These are phyloP conservation scores for Petrocephalus schoutedeni DNA, from an alignment of 2,797 vertebrate species.

Conservation along the genomic window DNA sequence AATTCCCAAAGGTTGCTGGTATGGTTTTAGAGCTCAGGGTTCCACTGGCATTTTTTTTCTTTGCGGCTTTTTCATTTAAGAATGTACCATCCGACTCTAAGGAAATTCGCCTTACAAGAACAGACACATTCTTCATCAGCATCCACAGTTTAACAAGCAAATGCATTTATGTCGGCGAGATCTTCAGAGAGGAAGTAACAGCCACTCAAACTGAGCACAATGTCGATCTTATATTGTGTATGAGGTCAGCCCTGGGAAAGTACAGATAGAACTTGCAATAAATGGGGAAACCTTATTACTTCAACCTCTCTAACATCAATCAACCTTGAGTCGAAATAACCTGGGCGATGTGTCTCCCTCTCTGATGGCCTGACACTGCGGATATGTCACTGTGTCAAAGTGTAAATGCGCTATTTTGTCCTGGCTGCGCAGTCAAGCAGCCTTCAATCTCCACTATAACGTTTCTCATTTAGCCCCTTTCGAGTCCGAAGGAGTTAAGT, in stretches of 20 bases:
- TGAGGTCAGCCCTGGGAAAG: background rate
- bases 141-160: background rate
- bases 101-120: background rate
- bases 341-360: background rate
- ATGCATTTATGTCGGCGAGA: background rate
- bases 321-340: background rate
- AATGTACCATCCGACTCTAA: background rate
- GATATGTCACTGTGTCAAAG: background rate
- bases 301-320: conserved; percentile 6
- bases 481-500: background rate
- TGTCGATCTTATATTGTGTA: background rate
- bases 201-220: background rate
- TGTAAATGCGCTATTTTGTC: background rate
- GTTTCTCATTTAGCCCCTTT: background rate
- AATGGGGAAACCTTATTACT: background rate
- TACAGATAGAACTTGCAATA: background rate
- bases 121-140: background rate
- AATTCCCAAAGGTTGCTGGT: background rate
- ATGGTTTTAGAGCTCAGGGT: background rate
- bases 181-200: background rate
- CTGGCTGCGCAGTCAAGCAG: background rate
- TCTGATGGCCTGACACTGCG: background rate
- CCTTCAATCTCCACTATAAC: background rate
- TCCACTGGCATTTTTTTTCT: background rate
- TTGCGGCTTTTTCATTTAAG: background rate